Conservation (phyloP, 2,113 vertebrate species). For the Todiramphus chloris region DNA sequence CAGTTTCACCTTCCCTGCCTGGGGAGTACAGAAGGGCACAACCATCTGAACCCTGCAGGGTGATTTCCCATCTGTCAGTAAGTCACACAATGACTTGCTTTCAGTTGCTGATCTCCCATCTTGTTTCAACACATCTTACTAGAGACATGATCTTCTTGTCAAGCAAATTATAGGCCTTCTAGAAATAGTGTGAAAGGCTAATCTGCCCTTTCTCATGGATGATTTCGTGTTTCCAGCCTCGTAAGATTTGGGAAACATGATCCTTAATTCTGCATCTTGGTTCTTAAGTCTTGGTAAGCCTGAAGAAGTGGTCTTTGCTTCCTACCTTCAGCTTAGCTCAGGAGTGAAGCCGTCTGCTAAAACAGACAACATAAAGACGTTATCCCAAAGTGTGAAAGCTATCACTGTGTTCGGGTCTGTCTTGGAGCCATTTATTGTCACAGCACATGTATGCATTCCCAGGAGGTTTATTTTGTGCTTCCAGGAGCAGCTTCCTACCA, state of each 20-base stretch:
- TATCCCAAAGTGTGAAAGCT: neutral
- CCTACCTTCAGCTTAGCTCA: neutral
- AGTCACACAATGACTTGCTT: neutral
- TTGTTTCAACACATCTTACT: neutral
- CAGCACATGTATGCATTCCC: accelerated
- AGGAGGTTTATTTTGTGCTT: neutral
- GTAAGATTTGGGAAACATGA: neutral
- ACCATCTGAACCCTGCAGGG: neutral
- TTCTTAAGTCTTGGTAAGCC: neutral
- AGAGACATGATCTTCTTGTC: neutral
- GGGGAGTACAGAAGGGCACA: neutral
- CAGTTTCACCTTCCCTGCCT: neutral
- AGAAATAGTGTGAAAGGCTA: neutral
- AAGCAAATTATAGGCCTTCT: neutral
- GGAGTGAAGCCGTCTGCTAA: neutral
- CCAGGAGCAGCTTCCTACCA: neutral
- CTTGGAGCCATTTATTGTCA: neutral
- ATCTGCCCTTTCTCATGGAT: neutral
- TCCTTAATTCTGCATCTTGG: neutral
- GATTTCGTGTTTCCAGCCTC: neutral
- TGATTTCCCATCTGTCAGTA: neutral
- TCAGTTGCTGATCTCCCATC: neutral
- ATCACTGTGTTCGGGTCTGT: neutral
- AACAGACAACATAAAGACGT: neutral
- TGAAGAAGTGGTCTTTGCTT: neutral